Conservation (phyloP, 2,797 vertebrate genomes). For the Takifugu rubripes region DNA sequence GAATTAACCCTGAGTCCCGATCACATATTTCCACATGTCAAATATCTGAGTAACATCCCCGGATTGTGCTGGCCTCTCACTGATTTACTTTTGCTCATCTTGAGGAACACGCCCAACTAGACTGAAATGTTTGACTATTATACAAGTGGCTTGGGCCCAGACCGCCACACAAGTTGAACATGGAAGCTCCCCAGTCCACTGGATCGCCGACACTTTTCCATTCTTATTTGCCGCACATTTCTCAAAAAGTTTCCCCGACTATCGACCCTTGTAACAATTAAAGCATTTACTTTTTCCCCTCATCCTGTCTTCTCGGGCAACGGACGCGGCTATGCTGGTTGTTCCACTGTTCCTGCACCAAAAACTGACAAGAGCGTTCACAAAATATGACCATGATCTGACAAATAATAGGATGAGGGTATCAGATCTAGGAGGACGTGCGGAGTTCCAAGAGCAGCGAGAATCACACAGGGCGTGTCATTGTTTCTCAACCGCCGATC, state of each 20-base stretch:
- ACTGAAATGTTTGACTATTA: no score
- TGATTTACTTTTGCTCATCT: no score
- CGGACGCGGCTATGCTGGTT: conserved; percentile 65
- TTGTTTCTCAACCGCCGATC: conserved; percentile 73
- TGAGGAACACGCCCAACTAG: no score
- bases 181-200: conserved; percentile 45
- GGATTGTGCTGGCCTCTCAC: no score
- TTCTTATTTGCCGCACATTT: conserved; percentile 66
- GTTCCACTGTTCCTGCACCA: conserved; percentile 61
- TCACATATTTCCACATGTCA: no score
- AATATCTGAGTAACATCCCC: no score
- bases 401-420: conserved; percentile 68
- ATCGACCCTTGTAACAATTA: conserved; percentile 74
- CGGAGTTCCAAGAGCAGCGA: conserved; percentile 62
- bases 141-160: conserved; percentile 27
- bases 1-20: no score
- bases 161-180: conserved; percentile 61
- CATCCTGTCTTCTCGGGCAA: conserved; percentile 71
- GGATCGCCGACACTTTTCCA: conserved; percentile 52
- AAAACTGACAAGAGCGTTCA: conserved; percentile 75
- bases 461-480: conserved; percentile 76
- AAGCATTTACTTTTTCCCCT: conserved; percentile 68
- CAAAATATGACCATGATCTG: conserved; percentile 67
- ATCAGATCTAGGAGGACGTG: conserved; percentile 66
- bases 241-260: conserved; percentile 65